phyloP scores from a whole-genome alignment of 2,888 invertebrate species.

The Falcaria lacertinaria region DNA sequence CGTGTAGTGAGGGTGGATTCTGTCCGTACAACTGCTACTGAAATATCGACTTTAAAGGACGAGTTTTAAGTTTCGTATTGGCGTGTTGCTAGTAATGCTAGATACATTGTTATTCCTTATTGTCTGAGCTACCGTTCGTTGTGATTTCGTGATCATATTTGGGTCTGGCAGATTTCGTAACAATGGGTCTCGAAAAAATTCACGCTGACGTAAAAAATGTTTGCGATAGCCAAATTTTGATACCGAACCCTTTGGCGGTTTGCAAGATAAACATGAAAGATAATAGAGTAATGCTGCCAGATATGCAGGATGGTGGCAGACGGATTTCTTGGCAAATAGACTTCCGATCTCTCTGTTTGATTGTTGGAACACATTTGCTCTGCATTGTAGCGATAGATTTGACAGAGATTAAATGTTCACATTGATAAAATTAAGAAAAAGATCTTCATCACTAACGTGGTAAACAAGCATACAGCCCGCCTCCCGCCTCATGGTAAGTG shows the following conservation, averaged over 20 bases:
- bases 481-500: too few relatives aligned
- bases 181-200: slow-evolving; percentile 40
- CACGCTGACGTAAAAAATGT: slow-evolving; percentile 26
- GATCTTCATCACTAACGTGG: too few relatives aligned
- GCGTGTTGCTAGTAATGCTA: slow-evolving; percentile 25
- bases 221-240: slow-evolving; percentile 5
- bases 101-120: slow-evolving; percentile 46
- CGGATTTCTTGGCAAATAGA: neutral
- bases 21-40: neutral
- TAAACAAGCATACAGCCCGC: too few relatives aligned
- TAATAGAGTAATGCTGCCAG: neutral
- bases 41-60: slow-evolving; percentile 14
- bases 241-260: slow-evolving; percentile 2
- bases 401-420: too few relatives aligned
- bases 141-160: slow-evolving; percentile 50
- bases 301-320: neutral
- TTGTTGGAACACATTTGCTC: neutral
- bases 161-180: slow-evolving; percentile 54
- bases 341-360: neutral
- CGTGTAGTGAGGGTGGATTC: slow-evolving; percentile 33
- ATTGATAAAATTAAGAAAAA: too few relatives aligned
- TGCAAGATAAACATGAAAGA: slow-evolving; percentile 1
- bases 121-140: slow-evolving; percentile 36
- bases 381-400: too few relatives aligned
- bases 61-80: neutral